Conservation (phyloP, 92 coral and sea anemone species). For the Heteractis magnifica region DNA sequence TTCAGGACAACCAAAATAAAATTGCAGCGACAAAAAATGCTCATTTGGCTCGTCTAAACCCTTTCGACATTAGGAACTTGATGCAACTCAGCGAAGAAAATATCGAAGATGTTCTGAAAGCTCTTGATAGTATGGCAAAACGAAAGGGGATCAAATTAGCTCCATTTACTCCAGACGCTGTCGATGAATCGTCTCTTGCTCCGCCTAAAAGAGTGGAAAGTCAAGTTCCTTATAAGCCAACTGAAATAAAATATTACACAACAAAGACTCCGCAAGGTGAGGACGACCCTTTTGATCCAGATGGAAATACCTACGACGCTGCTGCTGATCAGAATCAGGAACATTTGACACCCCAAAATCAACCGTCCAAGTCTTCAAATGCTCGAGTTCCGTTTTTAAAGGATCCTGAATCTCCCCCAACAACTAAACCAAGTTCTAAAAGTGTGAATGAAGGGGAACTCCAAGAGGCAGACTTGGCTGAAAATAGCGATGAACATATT, state of each 20-base stretch:
- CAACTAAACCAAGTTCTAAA: neutral
- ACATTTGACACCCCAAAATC: neutral
- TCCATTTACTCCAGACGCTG: neutral
- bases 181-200: neutral
- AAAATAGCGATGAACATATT: slow-evolving; percentile 23
- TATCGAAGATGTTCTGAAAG: slow-evolving; percentile 29
- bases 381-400: neutral
- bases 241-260: slow-evolving; percentile 4
- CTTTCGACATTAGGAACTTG: slow-evolving; percentile 24
- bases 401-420: neutral
- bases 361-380: neutral
- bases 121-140: slow-evolving; percentile 12
- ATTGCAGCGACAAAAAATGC: neutral
- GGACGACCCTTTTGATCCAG: slow-evolving; percentile 16
- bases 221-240: neutral
- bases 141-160: neutral
- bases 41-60: neutral
- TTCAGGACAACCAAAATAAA: neutral
- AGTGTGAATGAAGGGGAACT: neutral
- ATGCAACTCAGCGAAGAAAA: slow-evolving; percentile 33
- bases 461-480: slow-evolving; percentile 24
- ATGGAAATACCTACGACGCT: slow-evolving; percentile 9
- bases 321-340: neutral
- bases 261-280: neutral
- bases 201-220: neutral